A percentile compares a stretch with the other conserved stretches of the same genome.
phyloP scores from a whole-genome alignment of 1,140 invertebrate genomes.

The Megalopta genalis region DNA sequence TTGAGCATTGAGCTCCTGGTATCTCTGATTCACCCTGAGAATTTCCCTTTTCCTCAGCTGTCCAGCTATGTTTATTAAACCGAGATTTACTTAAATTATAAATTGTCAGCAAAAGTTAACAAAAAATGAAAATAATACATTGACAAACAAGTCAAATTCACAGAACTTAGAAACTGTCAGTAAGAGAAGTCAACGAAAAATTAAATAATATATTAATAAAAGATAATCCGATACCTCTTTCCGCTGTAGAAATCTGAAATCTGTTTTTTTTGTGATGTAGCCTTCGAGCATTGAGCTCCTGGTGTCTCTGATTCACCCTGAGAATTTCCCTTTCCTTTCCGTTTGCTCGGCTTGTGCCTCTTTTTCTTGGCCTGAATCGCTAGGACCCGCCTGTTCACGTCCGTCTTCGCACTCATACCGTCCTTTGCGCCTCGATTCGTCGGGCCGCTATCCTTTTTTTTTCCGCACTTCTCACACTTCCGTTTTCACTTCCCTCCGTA shows the following conservation, averaged over 20 bases:
- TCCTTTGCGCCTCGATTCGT: constrained; percentile 38
- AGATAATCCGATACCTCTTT: constrained; percentile 64
- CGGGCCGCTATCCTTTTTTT: constrained; percentile 22
- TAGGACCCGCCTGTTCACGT: constrained; percentile 92
- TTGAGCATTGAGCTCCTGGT: constrained; percentile 60
- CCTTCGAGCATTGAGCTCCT: constrained; percentile 79
- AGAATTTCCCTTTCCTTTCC: constrained; percentile 86
- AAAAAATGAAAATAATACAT: too few relatives aligned
- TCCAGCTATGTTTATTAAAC: too few relatives aligned
- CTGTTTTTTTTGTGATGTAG: constrained; percentile 59
- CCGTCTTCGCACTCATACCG: constrained; percentile 89
- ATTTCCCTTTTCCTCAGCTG: constrained; percentile 80
- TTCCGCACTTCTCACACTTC: constrained; percentile 20
- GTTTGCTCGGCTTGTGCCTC: constrained; percentile 90
- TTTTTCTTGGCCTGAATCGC: constrained; percentile 94
- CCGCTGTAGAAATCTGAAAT: constrained; percentile 53
- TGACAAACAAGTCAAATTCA: too few relatives aligned
- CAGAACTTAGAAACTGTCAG: neutral
- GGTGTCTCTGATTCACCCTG: constrained; percentile 65
- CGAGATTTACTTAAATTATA: neutral
- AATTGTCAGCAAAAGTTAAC: neutral
- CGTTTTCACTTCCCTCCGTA: constrained; percentile 19
- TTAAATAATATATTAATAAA: constrained; percentile 4
- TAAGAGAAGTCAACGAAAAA: neutral
- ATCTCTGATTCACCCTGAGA: constrained; percentile 71